A percentile compares a stretch with the other conserved stretches of the same genome.
These are phyloP conservation scores for Zootoca vivipara DNA, from an alignment of 2,113 vertebrate genomes.

Conservation along the genomic window DNA sequence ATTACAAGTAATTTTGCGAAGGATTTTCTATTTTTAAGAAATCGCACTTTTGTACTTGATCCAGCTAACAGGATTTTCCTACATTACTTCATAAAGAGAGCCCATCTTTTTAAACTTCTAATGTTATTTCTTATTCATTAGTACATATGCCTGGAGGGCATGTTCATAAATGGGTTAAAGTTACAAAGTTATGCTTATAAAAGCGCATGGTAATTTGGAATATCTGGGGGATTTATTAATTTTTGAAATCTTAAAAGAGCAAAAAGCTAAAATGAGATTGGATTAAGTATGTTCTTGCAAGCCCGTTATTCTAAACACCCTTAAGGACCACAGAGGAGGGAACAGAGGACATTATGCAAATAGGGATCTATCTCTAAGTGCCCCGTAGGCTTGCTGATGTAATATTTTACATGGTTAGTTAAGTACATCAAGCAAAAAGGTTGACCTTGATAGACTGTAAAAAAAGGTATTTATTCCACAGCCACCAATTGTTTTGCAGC, in stretches of 20 bases:
- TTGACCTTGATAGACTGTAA: slow-evolving; percentile 83
- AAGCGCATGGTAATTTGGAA: slow-evolving; percentile 96
- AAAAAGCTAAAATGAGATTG: slow-evolving; percentile 98
- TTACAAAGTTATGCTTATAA: slow-evolving; percentile 98
- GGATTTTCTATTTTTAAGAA: slow-evolving; percentile 96
- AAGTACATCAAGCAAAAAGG: slow-evolving; percentile 85
- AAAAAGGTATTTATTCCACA: slow-evolving; percentile 82
- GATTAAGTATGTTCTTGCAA: slow-evolving; percentile 99
- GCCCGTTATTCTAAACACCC: slow-evolving; percentile 98
- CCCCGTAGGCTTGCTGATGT: slow-evolving; percentile 87
- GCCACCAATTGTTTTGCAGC: slow-evolving; percentile 71
- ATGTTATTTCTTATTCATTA: slow-evolving; percentile 99
- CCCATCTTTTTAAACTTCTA: slow-evolving; percentile 99
- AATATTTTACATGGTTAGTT: slow-evolving; percentile 89
- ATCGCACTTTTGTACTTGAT: slow-evolving; percentile 99
- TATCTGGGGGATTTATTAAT: slow-evolving; percentile 98
- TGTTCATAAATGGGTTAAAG: slow-evolving; percentile 99
- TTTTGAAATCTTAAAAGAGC: slow-evolving; percentile 96
- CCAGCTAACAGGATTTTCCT: slow-evolving; percentile 99
- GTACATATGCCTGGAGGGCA: slow-evolving; percentile 98
- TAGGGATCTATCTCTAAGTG: slow-evolving; percentile 84
- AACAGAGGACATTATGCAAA: slow-evolving; percentile 99
- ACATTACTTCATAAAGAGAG: slow-evolving; percentile 99
- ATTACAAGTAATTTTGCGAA: slow-evolving; percentile 88
- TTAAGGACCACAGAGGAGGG: slow-evolving; percentile 92